A percentile compares a stretch with the other conserved stretches of the same genome.
phyloP scores from a whole-genome alignment of 2,888 invertebrate genomes.

The Mantis religiosa region DNA sequence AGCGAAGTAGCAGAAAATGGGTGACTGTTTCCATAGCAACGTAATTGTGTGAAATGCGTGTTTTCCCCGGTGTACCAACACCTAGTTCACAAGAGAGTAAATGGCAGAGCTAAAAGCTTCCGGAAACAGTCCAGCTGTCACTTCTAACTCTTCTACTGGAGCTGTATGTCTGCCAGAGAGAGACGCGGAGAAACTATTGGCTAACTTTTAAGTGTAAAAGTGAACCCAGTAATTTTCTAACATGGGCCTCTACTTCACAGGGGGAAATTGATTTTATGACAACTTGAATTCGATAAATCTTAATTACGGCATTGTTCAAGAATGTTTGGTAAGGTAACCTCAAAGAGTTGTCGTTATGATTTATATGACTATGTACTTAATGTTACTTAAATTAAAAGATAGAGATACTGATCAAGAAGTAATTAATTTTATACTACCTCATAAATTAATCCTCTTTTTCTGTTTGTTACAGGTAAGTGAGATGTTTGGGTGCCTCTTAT shows the following conservation, averaged over 20 bases:
- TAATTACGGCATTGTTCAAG: too few relatives aligned
- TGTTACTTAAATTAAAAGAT: too few relatives aligned
- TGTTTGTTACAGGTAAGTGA: too few relatives aligned
- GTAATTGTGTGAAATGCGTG: neutral
- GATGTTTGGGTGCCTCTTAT: too few relatives aligned
- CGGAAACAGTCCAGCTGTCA: neutral
- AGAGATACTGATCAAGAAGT: too few relatives aligned
- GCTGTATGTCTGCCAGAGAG: neutral
- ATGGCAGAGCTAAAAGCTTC: neutral
- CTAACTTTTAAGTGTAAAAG: neutral
- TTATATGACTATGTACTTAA: too few relatives aligned
- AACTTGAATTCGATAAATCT: too few relatives aligned
- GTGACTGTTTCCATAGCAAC: neutral
- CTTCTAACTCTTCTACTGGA: neutral
- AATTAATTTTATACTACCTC: too few relatives aligned
- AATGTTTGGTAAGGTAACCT: too few relatives aligned
- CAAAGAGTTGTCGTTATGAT: too few relatives aligned
- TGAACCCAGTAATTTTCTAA: neutral
- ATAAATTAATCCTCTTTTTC: too few relatives aligned
- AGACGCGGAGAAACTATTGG: neutral
- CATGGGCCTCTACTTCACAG: too few relatives aligned
- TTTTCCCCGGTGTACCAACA: neutral
- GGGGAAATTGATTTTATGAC: neutral
- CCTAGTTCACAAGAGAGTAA: neutral
- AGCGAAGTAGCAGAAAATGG: neutral